These are phyloP conservation scores for Arbacia lixula DNA, from an alignment of 53 echinoderm and acorn worm genomes.

Conservation along the genomic window DNA sequence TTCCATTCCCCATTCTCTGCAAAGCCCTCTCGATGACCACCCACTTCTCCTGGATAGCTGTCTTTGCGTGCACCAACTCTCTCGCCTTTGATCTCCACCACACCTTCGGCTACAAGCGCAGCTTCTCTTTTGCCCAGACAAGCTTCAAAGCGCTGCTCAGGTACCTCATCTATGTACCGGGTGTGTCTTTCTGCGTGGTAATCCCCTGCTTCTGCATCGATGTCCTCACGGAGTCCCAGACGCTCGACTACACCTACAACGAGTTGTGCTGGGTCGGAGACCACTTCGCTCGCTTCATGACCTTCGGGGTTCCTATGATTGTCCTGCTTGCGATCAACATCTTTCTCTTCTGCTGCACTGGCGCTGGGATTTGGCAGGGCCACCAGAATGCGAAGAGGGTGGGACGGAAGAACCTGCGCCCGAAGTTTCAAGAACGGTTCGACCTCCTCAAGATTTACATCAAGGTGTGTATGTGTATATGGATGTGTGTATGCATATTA, in stretches of 20 bases:
- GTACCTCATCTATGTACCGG: slow-evolving; percentile 5
- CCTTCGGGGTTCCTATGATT: slow-evolving; percentile 39
- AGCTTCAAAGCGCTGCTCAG: slow-evolving; percentile 10
- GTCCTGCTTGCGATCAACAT: slow-evolving; percentile 11
- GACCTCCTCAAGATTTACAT: slow-evolving; percentile 41
- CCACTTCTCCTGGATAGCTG: slow-evolving; percentile 29
- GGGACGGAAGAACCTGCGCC: slow-evolving; percentile 9
- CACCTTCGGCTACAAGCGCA: slow-evolving; percentile 22
- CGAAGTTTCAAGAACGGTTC: slow-evolving; percentile 21
- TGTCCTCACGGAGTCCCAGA: background rate
- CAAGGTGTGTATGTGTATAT: slow-evolving; percentile 30
- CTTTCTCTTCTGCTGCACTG: slow-evolving; percentile 14
- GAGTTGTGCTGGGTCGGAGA: slow-evolving; percentile 34
- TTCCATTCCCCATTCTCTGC: slow-evolving; percentile 5
- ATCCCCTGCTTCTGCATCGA: slow-evolving; percentile 21
- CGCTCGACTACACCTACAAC: slow-evolving; percentile 9
- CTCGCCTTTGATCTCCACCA: slow-evolving; percentile 27
- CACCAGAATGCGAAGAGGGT: slow-evolving; percentile 38
- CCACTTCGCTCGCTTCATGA: background rate
- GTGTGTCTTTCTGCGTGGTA: slow-evolving; percentile 10
- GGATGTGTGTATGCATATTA: no score
- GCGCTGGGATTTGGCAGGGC: slow-evolving; percentile 18
- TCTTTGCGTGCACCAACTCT: slow-evolving; percentile 22
- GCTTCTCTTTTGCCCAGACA: slow-evolving; percentile 20
- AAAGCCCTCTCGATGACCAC: slow-evolving; percentile 5